These are phyloP conservation scores for Micronycteris hirsuta DNA, from an alignment of 2,113 vertebrate species.

Conservation along the genomic window DNA sequence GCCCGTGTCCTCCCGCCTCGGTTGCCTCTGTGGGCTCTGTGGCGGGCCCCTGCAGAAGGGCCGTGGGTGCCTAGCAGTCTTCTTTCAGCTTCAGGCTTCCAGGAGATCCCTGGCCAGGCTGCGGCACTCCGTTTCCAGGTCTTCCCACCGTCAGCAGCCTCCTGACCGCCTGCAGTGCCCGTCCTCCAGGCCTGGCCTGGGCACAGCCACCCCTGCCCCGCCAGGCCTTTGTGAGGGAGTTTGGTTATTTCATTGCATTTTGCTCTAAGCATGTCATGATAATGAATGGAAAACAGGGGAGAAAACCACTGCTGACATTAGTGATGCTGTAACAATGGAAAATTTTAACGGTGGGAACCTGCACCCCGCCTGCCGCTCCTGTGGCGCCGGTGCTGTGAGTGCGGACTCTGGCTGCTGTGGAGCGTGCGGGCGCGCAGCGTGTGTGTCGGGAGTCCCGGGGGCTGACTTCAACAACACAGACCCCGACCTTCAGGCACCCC, in stretches of 20 bases:
- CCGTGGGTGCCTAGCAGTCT: not conserved
- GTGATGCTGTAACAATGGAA: not conserved
- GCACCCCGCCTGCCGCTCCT: too few relatives aligned
- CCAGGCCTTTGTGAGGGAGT: fast-evolving
- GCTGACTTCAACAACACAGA: too few relatives aligned
- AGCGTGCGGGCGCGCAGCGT: too few relatives aligned
- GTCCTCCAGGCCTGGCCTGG: not conserved
- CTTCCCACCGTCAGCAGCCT: not conserved
- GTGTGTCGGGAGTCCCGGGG: fast-evolving
- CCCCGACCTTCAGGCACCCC: too few relatives aligned
- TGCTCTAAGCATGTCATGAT: not conserved
- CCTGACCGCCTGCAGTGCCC: fast-evolving
- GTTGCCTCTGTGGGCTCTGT: not conserved
- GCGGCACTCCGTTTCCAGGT: not conserved
- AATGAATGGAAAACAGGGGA: constrained; percentile 37
- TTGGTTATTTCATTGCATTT: not conserved
- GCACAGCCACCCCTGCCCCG: too few relatives aligned
- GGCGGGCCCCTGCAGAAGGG: not conserved
- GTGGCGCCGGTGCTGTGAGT: too few relatives aligned
- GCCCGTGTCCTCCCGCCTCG: not conserved
- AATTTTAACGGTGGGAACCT: too few relatives aligned
- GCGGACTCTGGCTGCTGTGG: too few relatives aligned
- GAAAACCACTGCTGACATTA: constrained; percentile 51
- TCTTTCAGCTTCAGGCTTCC: not conserved
- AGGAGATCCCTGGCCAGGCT: not conserved